phyloP scores from a whole-genome alignment of 2,888 invertebrate species.

The Esperia sulphurella region DNA sequence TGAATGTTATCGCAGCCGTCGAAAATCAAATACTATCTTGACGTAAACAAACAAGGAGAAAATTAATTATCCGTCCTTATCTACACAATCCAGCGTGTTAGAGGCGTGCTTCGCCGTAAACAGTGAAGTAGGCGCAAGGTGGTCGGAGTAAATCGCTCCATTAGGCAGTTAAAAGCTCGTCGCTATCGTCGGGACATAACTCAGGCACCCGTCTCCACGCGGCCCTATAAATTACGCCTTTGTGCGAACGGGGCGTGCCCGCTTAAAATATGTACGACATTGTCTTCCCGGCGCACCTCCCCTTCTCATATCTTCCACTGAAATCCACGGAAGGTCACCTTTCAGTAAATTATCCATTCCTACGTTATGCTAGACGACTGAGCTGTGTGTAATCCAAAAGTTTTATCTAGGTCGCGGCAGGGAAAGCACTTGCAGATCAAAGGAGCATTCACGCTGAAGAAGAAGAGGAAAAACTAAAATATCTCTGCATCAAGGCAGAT shows the following conservation, averaged over 20 bases:
- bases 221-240: conserved; percentile 77
- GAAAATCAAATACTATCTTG: conserved; percentile 11
- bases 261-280: conserved; percentile 77
- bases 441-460: background rate
- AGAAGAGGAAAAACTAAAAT: too few relatives aligned
- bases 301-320: conserved; percentile 62
- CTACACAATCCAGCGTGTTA: conserved; percentile 14
- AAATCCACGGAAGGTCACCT: conserved; percentile 60
- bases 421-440: background rate
- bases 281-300: conserved; percentile 67
- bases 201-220: conserved; percentile 75
- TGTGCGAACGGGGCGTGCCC: conserved; percentile 75
- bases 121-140: conserved; percentile 65
- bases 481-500: too few relatives aligned
- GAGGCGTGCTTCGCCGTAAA: conserved; percentile 50
- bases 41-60: conserved; percentile 11
- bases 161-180: conserved; percentile 79
- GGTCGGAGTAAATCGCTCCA: conserved; percentile 76
- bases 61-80: conserved; percentile 15
- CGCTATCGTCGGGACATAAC: conserved; percentile 76
- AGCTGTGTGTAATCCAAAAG: conserved; percentile 38
- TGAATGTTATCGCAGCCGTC: conserved; percentile 1
- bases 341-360: conserved; percentile 60
- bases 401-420: conserved; percentile 46
- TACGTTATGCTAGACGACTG: conserved; percentile 40